Evolutionary conservation across 2,888 invertebrate species (phyloP).

Genomic region (Leptopilina myrica): DNA sequence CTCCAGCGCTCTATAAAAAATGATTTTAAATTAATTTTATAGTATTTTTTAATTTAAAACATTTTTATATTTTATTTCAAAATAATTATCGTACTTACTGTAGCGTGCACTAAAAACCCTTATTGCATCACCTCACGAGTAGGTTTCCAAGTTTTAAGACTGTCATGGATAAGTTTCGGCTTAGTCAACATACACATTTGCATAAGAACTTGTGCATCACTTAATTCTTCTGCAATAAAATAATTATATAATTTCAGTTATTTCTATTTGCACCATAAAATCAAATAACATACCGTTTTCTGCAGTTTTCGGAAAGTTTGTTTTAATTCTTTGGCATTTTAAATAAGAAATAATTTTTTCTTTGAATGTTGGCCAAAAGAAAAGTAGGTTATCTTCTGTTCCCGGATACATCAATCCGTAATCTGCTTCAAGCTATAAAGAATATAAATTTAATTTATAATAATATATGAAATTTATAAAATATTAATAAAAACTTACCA

Average conservation of each 20-base stretch:
- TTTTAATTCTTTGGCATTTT: too few species aligned
- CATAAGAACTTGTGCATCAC: background rate
- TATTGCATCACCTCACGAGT: background rate
- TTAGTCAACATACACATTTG: background rate
- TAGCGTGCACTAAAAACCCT: background rate
- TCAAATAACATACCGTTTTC: too few species aligned
- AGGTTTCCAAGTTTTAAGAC: background rate
- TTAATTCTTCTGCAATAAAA: background rate
- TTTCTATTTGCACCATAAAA: too few species aligned
- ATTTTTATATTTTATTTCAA: background rate
- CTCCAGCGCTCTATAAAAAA: background rate
- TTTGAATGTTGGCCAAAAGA: conserved; percentile 1
- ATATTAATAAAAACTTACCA: background rate
- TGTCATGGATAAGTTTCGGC: background rate
- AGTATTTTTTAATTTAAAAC: background rate
- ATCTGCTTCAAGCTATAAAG: conserved; percentile 1
- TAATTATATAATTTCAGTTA: background rate
- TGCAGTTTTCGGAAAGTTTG: too few species aligned
- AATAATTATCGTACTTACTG: background rate
- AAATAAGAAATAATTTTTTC: background rate
- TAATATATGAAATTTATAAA: background rate
- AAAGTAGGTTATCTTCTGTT: background rate
- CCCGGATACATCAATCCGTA: background rate
- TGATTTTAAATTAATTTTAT: too few species aligned
- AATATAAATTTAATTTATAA: background rate